These are phyloP conservation scores for Bruchidius siliquastri DNA, from an alignment of 2,888 invertebrate species.

Conservation along the genomic window DNA sequence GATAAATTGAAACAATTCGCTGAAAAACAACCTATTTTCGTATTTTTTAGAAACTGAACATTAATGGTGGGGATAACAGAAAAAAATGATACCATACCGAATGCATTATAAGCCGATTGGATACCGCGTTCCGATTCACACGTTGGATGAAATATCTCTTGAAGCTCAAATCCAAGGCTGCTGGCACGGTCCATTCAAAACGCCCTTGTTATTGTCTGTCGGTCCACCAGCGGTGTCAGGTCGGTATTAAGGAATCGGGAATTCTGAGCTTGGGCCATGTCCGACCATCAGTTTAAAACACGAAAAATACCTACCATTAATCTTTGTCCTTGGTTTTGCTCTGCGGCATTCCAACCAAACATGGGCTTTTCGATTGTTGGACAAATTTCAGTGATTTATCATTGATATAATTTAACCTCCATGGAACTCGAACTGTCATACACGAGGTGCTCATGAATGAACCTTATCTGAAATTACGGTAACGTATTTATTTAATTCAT, in stretches of 20 bases:
- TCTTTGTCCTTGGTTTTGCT: constrained; percentile 39
- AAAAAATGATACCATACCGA: too few species aligned
- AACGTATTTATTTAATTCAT: too few species aligned
- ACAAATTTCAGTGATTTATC: neutral
- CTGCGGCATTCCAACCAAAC: neutral
- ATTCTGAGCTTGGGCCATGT: constrained; percentile 38
- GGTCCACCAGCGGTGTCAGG: constrained; percentile 16
- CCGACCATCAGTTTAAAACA: constrained; percentile 45
- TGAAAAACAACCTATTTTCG: too few species aligned
- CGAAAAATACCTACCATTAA: constrained; percentile 46
- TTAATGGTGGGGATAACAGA: too few species aligned
- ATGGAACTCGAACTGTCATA: neutral
- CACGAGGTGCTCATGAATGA: neutral
- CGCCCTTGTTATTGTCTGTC: constrained; percentile 27
- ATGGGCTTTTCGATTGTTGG: neutral
- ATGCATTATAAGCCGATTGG: too few species aligned
- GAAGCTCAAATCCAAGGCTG: neutral
- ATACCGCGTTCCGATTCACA: too few species aligned
- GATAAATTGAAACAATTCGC: too few species aligned
- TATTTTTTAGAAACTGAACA: too few species aligned
- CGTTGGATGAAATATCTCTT: neutral
- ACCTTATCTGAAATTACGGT: too few species aligned
- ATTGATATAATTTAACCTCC: neutral
- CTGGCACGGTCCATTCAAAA: constrained; percentile 4
- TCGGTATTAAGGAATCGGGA: constrained; percentile 22